Percentiles rank a stretch among this genome's conserved stretches.
phyloP scores from a whole-genome alignment of 2,888 invertebrate species.

The Habrosyne pyritoides region DNA sequence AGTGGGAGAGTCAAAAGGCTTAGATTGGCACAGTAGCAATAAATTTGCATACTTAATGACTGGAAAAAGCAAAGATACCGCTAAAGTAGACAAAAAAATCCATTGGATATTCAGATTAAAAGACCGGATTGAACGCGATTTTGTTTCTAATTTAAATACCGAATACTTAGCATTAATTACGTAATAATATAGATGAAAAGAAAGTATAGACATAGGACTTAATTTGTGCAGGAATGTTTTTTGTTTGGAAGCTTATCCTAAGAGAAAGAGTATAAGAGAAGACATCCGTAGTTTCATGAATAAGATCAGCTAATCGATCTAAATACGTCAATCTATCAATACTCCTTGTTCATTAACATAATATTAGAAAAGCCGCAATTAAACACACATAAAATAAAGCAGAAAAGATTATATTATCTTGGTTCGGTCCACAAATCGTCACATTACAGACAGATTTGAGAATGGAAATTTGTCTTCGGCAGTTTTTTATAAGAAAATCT shows the following conservation, averaged over 20 bases:
- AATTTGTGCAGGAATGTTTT: not conserved
- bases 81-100: constrained; percentile 13
- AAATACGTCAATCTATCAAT: too few relatives aligned
- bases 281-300: too few relatives aligned
- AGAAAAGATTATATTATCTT: too few relatives aligned
- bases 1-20: not conserved
- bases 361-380: too few relatives aligned
- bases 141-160: not conserved
- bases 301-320: too few relatives aligned
- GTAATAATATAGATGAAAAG: not conserved
- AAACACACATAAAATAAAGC: too few relatives aligned
- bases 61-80: constrained; percentile 8
- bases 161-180: constrained; percentile 9
- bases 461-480: not conserved
- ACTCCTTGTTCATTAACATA: too few relatives aligned
- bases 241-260: too few relatives aligned
- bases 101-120: constrained; percentile 1
- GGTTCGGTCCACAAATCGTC: not conserved
- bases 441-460: not conserved
- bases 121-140: not conserved
- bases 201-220: not conserved
- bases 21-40: not conserved
- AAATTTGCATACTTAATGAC: constrained; percentile 1
- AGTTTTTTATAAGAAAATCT: not conserved
- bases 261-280: too few relatives aligned